Evolutionary conservation across 2,113 vertebrate species (phyloP), one percentile per base, ranked within the genome.

Genomic region (Diglossa brunneiventris): DNA sequence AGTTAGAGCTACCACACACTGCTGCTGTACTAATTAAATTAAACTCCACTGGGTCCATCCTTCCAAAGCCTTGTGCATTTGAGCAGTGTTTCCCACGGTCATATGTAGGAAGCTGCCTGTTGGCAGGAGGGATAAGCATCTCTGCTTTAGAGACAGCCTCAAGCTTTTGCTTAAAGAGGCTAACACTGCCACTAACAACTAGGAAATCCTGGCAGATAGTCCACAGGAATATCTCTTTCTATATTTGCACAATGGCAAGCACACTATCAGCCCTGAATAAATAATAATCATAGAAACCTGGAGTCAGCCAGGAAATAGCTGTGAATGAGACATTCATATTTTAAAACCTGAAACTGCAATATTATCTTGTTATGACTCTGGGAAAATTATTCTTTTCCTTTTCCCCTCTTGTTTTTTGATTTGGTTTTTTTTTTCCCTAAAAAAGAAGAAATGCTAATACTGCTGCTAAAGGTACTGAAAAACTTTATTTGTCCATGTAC

Each of bases 201-300:
- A 90, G 90, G 86, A 93, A 97, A 96, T 96, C 95, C 96, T 97
- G 95, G 85, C 96, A 96, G 88, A 95, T 81, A 88, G 86, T 93
- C 92, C 76, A 88, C 88, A 72, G 47, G 63, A 95, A 79, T 83
- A 42, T 94, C 74, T 89, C 58, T 55, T 94, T 94, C 93, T 96
- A 61, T 94, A 96, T 95, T 93, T 94, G 92, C 88, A 90, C 86
- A 93, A 83, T 95, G 95, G 96, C 93, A 96, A 92, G 80, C 90
- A 87, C 89, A 76, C 73, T 84, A 92, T 86, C 93, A 94, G 95
- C 94, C 87, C 90, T 72, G 95, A 92, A 95, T 94, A 96, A 96
- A 96, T 89, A 94, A 96, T 72, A 95, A 94, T 96, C 72, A 74
- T 55, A 90, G 83, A 87, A 95, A 96, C 90, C 80, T 96, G 90